phyloP scores from a whole-genome alignment of 2,113 vertebrate species.

The Elephantulus edwardii region DNA sequence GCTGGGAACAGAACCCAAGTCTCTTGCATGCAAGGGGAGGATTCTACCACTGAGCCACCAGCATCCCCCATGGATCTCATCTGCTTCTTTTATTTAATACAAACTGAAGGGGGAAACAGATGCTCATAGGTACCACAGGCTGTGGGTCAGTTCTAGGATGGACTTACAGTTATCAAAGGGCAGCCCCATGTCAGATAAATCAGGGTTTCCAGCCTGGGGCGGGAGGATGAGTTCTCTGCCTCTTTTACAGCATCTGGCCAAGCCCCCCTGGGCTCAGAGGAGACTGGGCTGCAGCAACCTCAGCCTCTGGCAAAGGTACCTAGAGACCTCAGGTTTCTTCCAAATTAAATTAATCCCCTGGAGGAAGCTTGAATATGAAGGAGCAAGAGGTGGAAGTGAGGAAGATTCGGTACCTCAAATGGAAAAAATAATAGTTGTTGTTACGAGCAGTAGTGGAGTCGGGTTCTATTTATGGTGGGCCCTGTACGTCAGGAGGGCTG shows the following conservation, averaged over 20 bases:
- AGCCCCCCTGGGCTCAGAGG: neutral
- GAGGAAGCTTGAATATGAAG: neutral
- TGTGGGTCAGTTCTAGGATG: neutral
- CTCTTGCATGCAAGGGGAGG: no score
- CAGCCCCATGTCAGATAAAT: neutral
- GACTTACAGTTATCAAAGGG: neutral
- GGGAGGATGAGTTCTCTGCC: neutral
- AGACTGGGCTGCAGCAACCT: neutral
- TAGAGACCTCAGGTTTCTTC: constrained; percentile 44
- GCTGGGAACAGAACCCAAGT: no score
- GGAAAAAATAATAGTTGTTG: neutral
- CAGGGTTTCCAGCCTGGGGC: neutral
- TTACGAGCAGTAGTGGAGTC: neutral
- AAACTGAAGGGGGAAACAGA: neutral
- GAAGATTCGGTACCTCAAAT: neutral
- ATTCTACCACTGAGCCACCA: no score
- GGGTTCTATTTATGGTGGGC: no score
- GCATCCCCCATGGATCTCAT: neutral
- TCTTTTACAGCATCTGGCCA: neutral
- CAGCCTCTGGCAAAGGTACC: neutral
- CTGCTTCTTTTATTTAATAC: neutral
- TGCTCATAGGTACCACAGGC: neutral
- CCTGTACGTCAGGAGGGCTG: no score
- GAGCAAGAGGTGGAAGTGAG: neutral
- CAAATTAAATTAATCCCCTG: constrained; percentile 47